Evolutionary conservation across 1,140 invertebrate species (phyloP).

Genomic region (Drosophila bocki): DNA sequence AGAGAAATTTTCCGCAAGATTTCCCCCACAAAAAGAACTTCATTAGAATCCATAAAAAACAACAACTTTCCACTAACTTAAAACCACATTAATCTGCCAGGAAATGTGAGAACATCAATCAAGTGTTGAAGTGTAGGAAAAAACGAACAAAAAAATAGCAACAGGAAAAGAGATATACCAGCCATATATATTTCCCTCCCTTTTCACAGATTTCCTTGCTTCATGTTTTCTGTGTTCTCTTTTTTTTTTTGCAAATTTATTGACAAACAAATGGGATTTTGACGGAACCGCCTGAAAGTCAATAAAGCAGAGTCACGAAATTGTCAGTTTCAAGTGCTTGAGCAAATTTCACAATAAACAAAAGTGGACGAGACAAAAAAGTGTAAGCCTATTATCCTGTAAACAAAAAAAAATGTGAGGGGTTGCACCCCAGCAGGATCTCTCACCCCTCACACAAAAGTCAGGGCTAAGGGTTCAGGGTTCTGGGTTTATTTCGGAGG

Average conservation of each 20-base stretch:
- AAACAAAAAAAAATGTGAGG: constrained; percentile 63
- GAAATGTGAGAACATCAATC: constrained; percentile 71
- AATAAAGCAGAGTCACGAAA: constrained; percentile 81
- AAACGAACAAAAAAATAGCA: constrained; percentile 30
- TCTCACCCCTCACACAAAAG: constrained; percentile 58
- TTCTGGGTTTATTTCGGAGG: constrained; percentile 6
- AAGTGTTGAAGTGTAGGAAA: constrained; percentile 28
- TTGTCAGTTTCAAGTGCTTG: constrained; percentile 82
- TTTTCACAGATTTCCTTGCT: constrained; percentile 4
- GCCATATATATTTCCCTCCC: constrained; percentile 28
- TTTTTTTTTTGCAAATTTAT: constrained; percentile 76
- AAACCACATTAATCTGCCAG: constrained; percentile 73
- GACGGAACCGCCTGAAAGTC: constrained; percentile 70
- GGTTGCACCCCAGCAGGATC: constrained; percentile 65
- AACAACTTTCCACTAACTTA: constrained; percentile 73
- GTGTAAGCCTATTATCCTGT: constrained; percentile 78
- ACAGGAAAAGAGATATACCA: constrained; percentile 25
- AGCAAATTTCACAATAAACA: constrained; percentile 79
- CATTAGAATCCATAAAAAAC: constrained; percentile 46
- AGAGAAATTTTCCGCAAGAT: constrained; percentile 26
- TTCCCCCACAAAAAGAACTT: constrained; percentile 28
- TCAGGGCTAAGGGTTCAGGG: constrained; percentile 28
- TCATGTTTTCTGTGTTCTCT: neutral
- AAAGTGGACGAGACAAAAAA: constrained; percentile 57
- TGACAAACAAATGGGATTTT: constrained; percentile 83